A percentile compares a stretch with the other conserved stretches of the same genome.
Conservation (phyloP, 2,888 invertebrate species). For the Orthosia incerta region DNA sequence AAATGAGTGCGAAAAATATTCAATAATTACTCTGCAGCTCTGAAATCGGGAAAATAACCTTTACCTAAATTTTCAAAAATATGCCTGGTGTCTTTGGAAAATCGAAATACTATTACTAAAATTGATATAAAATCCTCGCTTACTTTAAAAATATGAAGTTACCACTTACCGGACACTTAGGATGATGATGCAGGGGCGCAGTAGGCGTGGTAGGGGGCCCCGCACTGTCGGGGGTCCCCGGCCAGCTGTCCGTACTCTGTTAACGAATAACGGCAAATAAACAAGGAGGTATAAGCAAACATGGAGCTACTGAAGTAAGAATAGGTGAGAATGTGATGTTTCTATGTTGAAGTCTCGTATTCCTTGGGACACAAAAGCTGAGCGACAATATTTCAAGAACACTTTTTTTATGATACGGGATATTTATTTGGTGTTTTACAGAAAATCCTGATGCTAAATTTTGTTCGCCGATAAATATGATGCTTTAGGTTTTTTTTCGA, state of each 20-base stretch:
- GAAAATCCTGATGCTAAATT: no score
- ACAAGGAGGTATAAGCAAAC: slow-evolving; percentile 44
- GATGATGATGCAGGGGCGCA: slow-evolving; percentile 83
- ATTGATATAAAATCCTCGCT: background rate
- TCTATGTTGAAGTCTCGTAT: no score
- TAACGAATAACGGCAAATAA: slow-evolving; percentile 51
- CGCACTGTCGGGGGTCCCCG: slow-evolving; percentile 89
- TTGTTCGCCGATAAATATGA: no score
- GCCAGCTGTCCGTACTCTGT: slow-evolving; percentile 90
- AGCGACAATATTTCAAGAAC: background rate
- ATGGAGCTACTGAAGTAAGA: slow-evolving; percentile 32
- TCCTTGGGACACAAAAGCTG: background rate
- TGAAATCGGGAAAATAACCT: no score
- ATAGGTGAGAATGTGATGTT: background rate
- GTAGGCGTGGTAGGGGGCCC: slow-evolving; percentile 88
- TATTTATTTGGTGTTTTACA: no score
- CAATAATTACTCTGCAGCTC: no score
- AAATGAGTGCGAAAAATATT: no score
- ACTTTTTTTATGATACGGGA: no score
- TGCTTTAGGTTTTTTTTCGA: no score
- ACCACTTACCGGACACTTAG: slow-evolving; percentile 86
- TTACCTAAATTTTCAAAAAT: no score
- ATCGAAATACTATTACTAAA: background rate
- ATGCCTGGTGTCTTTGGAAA: no score
- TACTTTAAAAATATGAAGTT: background rate